Base-by-base conservation (phyloP, 2,797 vertebrate genomes). In the Dipus sagitta region DNA sequence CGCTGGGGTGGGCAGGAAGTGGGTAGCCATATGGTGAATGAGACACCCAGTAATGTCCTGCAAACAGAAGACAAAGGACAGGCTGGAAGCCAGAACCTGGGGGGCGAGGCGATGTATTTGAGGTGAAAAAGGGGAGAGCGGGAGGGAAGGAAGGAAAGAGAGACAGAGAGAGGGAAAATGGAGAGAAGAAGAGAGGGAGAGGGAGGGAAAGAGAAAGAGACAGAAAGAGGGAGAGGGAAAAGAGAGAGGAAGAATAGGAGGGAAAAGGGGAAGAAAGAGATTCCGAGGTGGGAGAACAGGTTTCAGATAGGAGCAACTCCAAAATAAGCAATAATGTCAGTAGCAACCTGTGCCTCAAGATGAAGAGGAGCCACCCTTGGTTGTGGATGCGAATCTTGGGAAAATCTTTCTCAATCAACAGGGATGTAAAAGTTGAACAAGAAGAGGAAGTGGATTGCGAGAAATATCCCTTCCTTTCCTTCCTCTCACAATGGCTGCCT, bases 81-180 rank as follows among this genome's bases (percentile, higher is more conserved):
- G 94, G 28, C 15, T 77, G 21, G 77, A 83, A 65, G 54, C 85
- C 90, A 85, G 77, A 92, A 62, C 32, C 77, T 42, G 2, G 3
- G 32, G 34, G 2, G n/a, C 13, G 72, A 65, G 2, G n/a, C 20
- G 72, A 65, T 60, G 30, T 3, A 70, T 26, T 42, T 24, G 12
- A 47, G 28, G 20, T 68, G 23, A 17, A 72, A 24, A 79, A 20
- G 72, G 64, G 42, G 7, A 28, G 58, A 9, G 34, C 28, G 82
- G 38, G 81, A 54, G 17, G 42, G 90, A 71, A 20, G 24, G 68
- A 21, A 32, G n/a, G 75, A 2, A 70, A 38, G 32, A 24, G 72
- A 81, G 18, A 23, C 72, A 77, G 86, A 18, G 74, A 7, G 34
- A 74, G 70, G 42, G 84, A 85, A 87, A 47, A n/a, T 60, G 42